phyloP scores from a whole-genome alignment of 1,140 invertebrate species.

The Probaryconus sp. region DNA sequence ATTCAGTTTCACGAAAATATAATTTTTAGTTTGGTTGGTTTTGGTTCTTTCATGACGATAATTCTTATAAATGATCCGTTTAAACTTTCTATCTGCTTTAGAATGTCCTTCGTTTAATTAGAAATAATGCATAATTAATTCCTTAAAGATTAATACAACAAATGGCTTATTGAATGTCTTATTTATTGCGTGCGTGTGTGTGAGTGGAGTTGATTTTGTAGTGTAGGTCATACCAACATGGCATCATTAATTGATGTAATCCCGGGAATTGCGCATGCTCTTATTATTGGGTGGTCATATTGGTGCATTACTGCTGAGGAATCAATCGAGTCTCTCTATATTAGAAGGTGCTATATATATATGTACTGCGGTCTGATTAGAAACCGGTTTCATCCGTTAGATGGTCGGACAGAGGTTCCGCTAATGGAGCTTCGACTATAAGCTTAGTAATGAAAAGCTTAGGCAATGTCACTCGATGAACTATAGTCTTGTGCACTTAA shows the following conservation, averaged over 20 bases:
- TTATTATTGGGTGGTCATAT: conserved; percentile 50
- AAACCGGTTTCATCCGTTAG: conserved; percentile 66
- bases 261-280: conserved; percentile 59
- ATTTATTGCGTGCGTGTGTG: conserved; percentile 18
- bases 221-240: conserved; percentile 19
- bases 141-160: conserved; percentile 20
- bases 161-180: conserved; percentile 19
- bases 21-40: no score
- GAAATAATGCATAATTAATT: conserved; percentile 22
- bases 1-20: no score
- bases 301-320: conserved; percentile 63
- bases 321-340: conserved; percentile 74
- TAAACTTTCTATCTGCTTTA: no score
- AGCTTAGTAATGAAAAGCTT: conserved; percentile 56
- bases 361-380: conserved; percentile 71
- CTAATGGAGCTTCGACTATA: conserved; percentile 67
- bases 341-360: conserved; percentile 69
- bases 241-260: conserved; percentile 63
- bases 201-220: conserved; percentile 21
- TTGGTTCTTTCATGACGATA: no score
- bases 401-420: conserved; percentile 58
- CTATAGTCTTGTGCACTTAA: conserved; percentile 20
- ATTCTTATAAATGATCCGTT: no score
- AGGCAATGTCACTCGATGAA: conserved; percentile 43
- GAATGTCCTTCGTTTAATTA: no score